phyloP scores from a whole-genome alignment of 2,797 vertebrate genomes.

The Tangara arthus region DNA sequence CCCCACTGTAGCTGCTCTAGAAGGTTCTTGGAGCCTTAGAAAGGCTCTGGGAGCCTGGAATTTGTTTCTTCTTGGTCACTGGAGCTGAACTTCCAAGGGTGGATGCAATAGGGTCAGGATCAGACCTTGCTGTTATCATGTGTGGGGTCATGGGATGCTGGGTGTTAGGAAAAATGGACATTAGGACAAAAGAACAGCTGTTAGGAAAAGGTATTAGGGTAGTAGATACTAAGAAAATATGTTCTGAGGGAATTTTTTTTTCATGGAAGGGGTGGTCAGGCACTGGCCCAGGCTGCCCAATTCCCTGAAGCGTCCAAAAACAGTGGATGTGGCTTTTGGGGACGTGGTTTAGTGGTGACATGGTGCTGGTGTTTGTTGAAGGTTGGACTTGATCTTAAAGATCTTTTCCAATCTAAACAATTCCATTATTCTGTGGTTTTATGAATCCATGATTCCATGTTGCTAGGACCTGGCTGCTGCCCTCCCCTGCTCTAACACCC shows the following conservation, averaged over 20 bases:
- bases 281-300: background rate
- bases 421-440: background rate
- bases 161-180: background rate
- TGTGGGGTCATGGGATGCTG: background rate
- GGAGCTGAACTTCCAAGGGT: background rate
- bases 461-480: background rate
- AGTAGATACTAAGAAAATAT: background rate
- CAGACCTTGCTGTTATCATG: background rate
- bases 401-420: background rate
- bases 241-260: background rate
- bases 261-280: background rate
- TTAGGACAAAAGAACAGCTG: background rate
- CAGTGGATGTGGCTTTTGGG: background rate
- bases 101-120: rapidly evolving
- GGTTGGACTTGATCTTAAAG: background rate
- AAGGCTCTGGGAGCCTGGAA: background rate
- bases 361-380: background rate
- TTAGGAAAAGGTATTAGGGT: background rate
- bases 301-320: background rate
- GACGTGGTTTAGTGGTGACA: rapidly evolving
- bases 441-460: background rate
- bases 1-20: background rate
- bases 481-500: background rate
- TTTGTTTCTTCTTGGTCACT: background rate
- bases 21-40: background rate